Conservation (phyloP, 30 jellyfish, hydroid and myxozoan species). For the Hydractinia symbiolongicarpus region DNA sequence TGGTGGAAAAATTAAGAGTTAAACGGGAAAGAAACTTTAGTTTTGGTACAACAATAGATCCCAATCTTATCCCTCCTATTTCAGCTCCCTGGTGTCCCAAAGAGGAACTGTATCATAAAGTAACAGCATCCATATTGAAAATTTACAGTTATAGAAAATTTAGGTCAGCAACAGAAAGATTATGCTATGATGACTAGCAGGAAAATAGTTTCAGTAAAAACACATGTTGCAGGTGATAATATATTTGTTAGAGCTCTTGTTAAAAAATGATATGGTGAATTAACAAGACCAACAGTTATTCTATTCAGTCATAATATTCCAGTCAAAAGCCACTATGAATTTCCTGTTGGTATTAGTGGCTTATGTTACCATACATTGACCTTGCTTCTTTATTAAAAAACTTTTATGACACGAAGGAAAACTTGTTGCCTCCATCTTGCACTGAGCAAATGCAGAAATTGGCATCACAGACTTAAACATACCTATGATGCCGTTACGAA, state of each 20-base stretch:
- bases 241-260: conserved; percentile 27
- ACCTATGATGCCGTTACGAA: conserved; percentile 35
- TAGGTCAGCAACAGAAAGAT: conserved; percentile 32
- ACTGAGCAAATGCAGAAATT: conserved; percentile 25
- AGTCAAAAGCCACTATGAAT: conserved; percentile 24
- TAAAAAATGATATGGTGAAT: conserved; percentile 31
- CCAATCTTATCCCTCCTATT: too few species aligned
- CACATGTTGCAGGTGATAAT: conserved; percentile 11
- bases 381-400: conserved; percentile 15
- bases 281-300: conserved; percentile 20
- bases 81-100: too few species aligned
- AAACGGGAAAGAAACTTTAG: too few species aligned
- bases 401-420: conserved; percentile 25
- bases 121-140: neutral
- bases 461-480: conserved; percentile 22
- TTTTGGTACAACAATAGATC: too few species aligned
- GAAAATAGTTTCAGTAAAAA: conserved; percentile 27
- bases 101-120: too few species aligned
- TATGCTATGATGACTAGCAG: conserved; percentile 26
- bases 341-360: conserved; percentile 37
- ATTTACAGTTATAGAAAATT: neutral
- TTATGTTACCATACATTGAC: neutral
- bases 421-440: conserved; percentile 10
- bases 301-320: conserved; percentile 16
- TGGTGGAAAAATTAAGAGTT: too few species aligned